A percentile compares a stretch with the other conserved stretches of the same genome.
phyloP scores from a whole-genome alignment of 2,113 vertebrate genomes.

The Trogon melanurus region DNA sequence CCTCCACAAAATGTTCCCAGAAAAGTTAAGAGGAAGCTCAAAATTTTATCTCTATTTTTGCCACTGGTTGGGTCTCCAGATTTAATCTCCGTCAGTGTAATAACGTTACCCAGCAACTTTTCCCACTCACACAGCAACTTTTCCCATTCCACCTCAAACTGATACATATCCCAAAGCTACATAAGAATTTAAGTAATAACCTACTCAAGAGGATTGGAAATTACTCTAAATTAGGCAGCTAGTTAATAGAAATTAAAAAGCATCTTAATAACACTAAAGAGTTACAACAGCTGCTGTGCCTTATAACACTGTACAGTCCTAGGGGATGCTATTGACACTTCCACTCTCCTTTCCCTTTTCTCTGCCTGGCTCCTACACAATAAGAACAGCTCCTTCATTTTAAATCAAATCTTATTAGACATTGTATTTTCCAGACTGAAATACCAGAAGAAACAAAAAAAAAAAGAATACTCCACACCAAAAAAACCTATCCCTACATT shows the following conservation, averaged over 20 bases:
- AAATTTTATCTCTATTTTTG: background rate
- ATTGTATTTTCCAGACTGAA: background rate
- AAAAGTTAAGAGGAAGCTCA: background rate
- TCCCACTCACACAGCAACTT: background rate
- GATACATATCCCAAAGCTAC: accelerated
- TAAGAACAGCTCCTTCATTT: background rate
- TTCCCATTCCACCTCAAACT: background rate
- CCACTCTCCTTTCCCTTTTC: background rate
- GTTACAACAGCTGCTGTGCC: background rate
- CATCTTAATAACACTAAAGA: background rate
- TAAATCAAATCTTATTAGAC: background rate
- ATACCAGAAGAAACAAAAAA: background rate
- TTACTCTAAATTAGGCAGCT: background rate
- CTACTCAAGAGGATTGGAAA: background rate
- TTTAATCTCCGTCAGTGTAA: background rate
- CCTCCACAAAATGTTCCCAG: background rate
- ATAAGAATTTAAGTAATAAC: background rate
- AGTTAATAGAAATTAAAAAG: background rate
- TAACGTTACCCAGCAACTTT: background rate
- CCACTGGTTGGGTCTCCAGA: background rate
- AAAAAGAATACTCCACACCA: background rate
- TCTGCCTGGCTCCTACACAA: background rate
- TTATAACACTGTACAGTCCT: background rate
- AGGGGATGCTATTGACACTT: background rate
- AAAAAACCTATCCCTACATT: background rate